Percentiles rank a stretch among this genome's conserved stretches.
These are phyloP conservation scores for Drosophila cardini DNA, from an alignment of 1,140 invertebrate species.

Conservation along the genomic window DNA sequence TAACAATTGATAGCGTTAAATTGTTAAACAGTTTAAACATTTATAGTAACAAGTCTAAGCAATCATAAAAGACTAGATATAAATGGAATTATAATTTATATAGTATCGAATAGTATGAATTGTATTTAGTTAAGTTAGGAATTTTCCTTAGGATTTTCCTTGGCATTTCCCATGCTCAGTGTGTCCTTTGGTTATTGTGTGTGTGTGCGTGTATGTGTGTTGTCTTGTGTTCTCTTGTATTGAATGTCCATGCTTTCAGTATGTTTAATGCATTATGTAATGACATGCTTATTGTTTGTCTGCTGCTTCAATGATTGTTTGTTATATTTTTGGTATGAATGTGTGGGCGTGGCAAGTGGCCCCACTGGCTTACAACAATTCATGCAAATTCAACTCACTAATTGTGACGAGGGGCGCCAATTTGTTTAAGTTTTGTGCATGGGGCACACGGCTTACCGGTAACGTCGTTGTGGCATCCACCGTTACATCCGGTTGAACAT, in stretches of 20 bases:
- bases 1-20: not conserved
- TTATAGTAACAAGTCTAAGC: not conserved
- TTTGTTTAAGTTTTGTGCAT: constrained; percentile 53
- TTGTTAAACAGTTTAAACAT: not conserved
- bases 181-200: constrained; percentile 22
- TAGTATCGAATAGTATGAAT: not conserved
- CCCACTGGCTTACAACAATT: constrained; percentile 49
- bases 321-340: constrained; percentile 30
- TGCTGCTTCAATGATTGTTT: constrained; percentile 26
- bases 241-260: constrained; percentile 17
- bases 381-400: constrained; percentile 75
- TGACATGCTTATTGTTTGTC: constrained; percentile 51
- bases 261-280: constrained; percentile 50
- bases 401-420: constrained; percentile 79
- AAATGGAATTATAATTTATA: not conserved
- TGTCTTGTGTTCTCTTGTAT: not conserved
- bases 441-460: constrained; percentile 73
- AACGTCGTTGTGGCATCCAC: constrained; percentile 36
- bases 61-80: constrained; percentile 20
- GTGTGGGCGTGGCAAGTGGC: constrained; percentile 26
- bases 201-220: constrained; percentile 46
- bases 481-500: constrained; percentile 48
- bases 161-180: not conserved
- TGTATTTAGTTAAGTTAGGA: not conserved
- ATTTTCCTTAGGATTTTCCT: constrained; percentile 9